Evolutionary conservation across 1,140 invertebrate genomes (phyloP).

Genomic region (Drosophila equinoxialis): DNA sequence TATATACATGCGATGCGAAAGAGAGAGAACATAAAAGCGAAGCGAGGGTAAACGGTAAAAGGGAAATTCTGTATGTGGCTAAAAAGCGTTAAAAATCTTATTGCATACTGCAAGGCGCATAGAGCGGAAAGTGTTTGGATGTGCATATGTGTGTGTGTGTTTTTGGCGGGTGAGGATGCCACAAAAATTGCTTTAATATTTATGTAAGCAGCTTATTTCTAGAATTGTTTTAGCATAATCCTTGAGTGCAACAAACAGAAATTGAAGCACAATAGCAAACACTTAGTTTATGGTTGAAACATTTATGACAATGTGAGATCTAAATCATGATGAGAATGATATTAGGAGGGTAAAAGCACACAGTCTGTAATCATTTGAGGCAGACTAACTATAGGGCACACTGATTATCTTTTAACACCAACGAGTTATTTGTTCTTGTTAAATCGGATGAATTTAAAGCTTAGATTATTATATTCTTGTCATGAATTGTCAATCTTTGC

Average conservation of each 20-base stretch:
- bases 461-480: too few species aligned
- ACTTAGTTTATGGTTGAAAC: slow-evolving; percentile 7
- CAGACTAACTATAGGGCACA: too few species aligned
- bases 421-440: too few species aligned
- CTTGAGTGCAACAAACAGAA: slow-evolving; percentile 1
- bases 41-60: slow-evolving; percentile 1
- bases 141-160: neutral
- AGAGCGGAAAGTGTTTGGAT: neutral
- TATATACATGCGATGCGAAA: neutral
- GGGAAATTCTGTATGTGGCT: neutral
- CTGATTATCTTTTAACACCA: too few species aligned
- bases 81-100: slow-evolving; percentile 21
- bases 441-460: too few species aligned
- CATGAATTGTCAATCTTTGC: too few species aligned
- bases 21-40: neutral
- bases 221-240: slow-evolving; percentile 16
- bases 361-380: too few species aligned
- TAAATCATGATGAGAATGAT: neutral
- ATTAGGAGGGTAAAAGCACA: too few species aligned
- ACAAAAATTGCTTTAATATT: slow-evolving; percentile 17
- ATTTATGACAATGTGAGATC: neutral
- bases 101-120: slow-evolving; percentile 30
- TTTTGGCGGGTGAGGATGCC: slow-evolving; percentile 7
- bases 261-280: neutral
- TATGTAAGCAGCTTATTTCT: slow-evolving; percentile 23